A percentile compares a stretch with the other conserved stretches of the same genome.
phyloP scores from a whole-genome alignment of 2,113 vertebrate genomes.

The Sus scrofa region DNA sequence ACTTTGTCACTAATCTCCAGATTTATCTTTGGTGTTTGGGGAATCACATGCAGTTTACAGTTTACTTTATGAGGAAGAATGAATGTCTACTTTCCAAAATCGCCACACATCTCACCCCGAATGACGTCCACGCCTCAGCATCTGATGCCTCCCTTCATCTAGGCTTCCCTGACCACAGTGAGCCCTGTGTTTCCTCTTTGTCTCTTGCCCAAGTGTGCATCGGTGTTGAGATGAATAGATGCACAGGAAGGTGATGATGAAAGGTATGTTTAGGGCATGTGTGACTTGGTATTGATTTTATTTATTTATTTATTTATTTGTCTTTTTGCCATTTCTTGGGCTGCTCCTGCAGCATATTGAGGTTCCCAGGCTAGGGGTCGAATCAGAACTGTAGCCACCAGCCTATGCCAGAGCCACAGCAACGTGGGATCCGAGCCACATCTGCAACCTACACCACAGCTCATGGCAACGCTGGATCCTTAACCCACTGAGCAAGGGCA shows the following conservation, averaged over 20 bases:
- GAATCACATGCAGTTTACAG: not conserved
- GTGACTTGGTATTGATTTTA: not conserved
- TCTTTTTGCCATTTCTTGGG: no score
- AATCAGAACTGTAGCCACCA: no score
- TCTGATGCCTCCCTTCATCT: rapidly evolving
- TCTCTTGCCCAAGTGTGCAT: rapidly evolving
- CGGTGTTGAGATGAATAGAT: rapidly evolving
- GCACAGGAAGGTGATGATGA: no score
- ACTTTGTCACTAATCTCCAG: not conserved
- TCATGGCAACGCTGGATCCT: no score
- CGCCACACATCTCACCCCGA: rapidly evolving
- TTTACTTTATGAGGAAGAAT: not conserved
- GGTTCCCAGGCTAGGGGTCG: no score
- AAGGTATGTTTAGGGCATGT: not conserved
- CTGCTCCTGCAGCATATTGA: no score
- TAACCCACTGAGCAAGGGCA: no score
- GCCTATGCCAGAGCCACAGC: no score
- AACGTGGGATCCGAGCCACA: no score
- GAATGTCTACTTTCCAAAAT: no score
- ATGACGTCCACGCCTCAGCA: rapidly evolving
- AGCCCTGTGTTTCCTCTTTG: rapidly evolving
- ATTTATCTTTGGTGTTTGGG: not conserved
- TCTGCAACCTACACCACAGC: no score
- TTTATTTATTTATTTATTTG: no score
- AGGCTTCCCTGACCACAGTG: rapidly evolving